These are phyloP conservation scores for Jaculus jaculus DNA, from an alignment of 2,113 vertebrate species.

Conservation along the genomic window DNA sequence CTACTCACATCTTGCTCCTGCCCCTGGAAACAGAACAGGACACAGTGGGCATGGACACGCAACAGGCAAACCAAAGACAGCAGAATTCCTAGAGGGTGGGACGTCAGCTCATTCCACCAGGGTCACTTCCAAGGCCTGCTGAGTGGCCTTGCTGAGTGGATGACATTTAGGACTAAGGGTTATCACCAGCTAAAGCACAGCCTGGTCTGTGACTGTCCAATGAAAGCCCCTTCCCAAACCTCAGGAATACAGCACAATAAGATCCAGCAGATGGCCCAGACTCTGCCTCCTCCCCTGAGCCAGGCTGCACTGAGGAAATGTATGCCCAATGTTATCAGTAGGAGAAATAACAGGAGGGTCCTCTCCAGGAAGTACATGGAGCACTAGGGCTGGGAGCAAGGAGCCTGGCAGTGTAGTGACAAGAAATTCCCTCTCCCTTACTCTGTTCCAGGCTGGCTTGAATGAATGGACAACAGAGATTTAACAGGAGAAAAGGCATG, in stretches of 20 bases:
- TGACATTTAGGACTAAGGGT: not conserved
- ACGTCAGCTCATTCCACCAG: not conserved
- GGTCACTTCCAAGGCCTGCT: not conserved
- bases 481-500: not conserved
- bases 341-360: not conserved
- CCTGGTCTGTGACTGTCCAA: not conserved
- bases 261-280: not conserved
- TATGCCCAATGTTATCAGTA: not conserved
- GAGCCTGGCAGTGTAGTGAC: not conserved
- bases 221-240: too few relatives aligned
- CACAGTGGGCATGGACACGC: not conserved
- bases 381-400: not conserved
- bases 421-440: not conserved
- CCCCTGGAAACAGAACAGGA: slow-evolving; percentile 85
- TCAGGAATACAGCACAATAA: not conserved
- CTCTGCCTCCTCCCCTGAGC: not conserved
- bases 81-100: not conserved
- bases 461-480: not conserved
- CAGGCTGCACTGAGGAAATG: not conserved
- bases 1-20: slow-evolving; percentile 90
- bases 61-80: not conserved
- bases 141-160: not conserved
- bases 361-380: not conserved
- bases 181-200: not conserved
- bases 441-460: too few relatives aligned